Evolutionary conservation across 2,888 invertebrate genomes (phyloP), one percentile per base, ranked within the genome.

Genomic region (Callimorpha dominula): DNA sequence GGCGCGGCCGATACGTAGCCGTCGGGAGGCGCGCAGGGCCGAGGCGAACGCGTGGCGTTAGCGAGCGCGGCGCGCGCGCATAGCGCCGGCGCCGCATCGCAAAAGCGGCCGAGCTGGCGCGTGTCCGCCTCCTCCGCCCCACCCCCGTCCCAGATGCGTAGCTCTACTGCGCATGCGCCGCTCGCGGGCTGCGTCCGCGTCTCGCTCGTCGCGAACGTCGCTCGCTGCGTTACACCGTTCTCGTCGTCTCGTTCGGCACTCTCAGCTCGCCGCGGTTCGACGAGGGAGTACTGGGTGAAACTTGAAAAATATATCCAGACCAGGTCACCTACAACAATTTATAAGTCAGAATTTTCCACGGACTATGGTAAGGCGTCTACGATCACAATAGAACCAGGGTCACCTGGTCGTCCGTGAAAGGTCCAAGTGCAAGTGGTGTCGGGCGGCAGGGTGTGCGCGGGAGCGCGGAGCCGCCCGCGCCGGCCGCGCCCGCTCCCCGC

Each of bases 221-320:
- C 71, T 31, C 60, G 76, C 7, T 68, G 78, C 3, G 74, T 67
- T 5, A 68, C 85, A 40, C 79, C 81, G 31, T 74, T 80, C 4
- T 93, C 95, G 31, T 92, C 91, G 49, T 91, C 94, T 20, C 96
- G 95, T 87, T 96, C 96, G 75, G 93, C 95, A 86, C 96, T 96
- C 77, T 96, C 97, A 76, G 94, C 94, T 8, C 93, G 90, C 4
- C 91, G 89, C 70, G 89, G 86, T 74, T 95, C 95, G 83, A 97
- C 95, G 77, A 98, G 94, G 78, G 98, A 97, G 87, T 98, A 97
- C 85, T 98, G 97, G 82, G 97, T 97, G 93, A 98, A 98, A 79
- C 98, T 98, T 79, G 98, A 97, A 90, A 98, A 98, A 92, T 98
- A 98, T 82, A 98, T 96, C 98, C 98, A 98, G 73, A 98, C 97